Evolutionary conservation across 2,113 vertebrate genomes (phyloP).

Genomic region (Pomatorhinus ruficollis): DNA sequence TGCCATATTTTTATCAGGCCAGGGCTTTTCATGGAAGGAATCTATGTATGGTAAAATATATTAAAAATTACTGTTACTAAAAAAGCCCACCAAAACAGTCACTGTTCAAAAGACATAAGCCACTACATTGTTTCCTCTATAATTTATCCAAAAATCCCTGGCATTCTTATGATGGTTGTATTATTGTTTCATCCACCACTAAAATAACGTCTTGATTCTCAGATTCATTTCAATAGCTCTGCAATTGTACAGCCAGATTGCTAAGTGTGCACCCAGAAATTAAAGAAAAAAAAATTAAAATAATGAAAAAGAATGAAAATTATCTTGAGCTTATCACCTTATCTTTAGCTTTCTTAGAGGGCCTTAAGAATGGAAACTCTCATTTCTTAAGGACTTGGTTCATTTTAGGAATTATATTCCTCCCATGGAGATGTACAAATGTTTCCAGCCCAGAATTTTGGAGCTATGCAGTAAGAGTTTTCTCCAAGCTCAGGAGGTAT

Average conservation of each 20-base stretch:
- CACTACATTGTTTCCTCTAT: neutral
- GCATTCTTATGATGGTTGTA: neutral
- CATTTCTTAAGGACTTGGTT: neutral
- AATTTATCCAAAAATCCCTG: neutral
- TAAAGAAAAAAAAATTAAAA: neutral
- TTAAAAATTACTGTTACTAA: neutral
- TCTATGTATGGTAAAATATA: neutral
- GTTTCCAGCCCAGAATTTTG: neutral
- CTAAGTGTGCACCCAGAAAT: neutral
- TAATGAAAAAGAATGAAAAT: neutral
- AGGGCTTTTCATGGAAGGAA: neutral
- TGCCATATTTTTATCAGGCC: neutral
- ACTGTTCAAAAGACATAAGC: neutral
- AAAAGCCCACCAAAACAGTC: neutral
- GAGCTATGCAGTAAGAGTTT: neutral
- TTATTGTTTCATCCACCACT: neutral
- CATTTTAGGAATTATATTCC: neutral
- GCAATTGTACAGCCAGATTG: rapidly evolving
- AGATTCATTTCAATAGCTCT: neutral
- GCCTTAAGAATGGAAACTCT: neutral
- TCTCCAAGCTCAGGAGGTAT: neutral
- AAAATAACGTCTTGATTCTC: neutral
- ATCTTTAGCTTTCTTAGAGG: neutral
- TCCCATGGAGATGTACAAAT: neutral
- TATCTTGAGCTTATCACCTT: neutral